Evolutionary conservation across 2,797 vertebrate genomes (phyloP).

Genomic region (Fratercula arctica): DNA sequence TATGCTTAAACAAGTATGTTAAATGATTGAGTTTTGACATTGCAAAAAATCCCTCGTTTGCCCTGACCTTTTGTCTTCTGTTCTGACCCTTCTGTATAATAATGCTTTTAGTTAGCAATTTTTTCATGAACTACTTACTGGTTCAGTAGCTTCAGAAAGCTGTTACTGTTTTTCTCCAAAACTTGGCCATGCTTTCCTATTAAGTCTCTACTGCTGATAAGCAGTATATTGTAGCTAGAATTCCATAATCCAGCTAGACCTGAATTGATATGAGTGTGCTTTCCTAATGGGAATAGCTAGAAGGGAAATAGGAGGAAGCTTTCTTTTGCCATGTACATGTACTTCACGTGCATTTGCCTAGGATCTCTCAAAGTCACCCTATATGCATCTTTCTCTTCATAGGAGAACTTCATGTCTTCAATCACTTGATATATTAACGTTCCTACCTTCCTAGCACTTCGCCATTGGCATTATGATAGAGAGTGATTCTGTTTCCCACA

Average conservation of each 20-base stretch:
- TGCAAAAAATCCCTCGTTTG: neutral
- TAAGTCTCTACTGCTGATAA: neutral
- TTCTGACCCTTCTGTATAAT: neutral
- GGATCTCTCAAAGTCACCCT: neutral
- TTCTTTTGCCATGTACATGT: neutral
- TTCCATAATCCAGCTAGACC: neutral
- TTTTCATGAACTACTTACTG: neutral
- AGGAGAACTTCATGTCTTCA: neutral
- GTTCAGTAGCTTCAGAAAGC: neutral
- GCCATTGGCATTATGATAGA: neutral
- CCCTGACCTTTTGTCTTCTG: neutral
- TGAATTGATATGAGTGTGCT: neutral
- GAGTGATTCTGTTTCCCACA: neutral
- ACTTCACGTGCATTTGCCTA: neutral
- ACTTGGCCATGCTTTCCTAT: neutral
- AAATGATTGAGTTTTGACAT: neutral
- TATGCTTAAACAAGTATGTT: neutral
- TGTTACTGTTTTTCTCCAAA: neutral
- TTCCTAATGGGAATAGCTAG: neutral
- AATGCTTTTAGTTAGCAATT: neutral
- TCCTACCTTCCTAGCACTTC: neutral
- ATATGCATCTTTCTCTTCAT: neutral
- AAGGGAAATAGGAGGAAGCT: slow-evolving; percentile 3
- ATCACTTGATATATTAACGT: slow-evolving; percentile 27
- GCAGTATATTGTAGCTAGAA: neutral